phyloP scores from a whole-genome alignment of 1,140 invertebrate species.

The Zaprionus lachaisei region DNA sequence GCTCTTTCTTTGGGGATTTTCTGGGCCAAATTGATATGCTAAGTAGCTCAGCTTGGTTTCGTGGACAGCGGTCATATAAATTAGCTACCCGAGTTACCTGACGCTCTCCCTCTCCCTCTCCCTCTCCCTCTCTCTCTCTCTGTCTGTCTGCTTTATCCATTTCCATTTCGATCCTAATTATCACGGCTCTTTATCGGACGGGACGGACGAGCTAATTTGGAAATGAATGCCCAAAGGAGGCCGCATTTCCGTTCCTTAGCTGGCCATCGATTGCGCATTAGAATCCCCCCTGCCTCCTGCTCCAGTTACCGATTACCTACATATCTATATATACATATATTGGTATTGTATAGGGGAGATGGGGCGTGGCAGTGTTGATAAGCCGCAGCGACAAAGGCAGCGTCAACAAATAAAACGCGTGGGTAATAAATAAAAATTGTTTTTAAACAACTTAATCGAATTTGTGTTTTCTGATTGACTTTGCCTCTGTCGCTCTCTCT shows the following conservation, averaged over 20 bases:
- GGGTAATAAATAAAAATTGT: conserved; percentile 81
- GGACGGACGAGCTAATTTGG: conserved; percentile 61
- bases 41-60: conserved; percentile 50
- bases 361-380: conserved; percentile 30
- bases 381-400: conserved; percentile 52
- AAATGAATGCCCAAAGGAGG: conserved; percentile 52
- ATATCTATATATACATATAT: not conserved
- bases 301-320: not conserved
- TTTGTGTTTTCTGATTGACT: conserved; percentile 80
- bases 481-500: not conserved
- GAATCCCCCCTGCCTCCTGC: not conserved
- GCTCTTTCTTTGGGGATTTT: conserved; percentile 19
- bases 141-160: conserved; percentile 28
- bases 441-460: conserved; percentile 83
- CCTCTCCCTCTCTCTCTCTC: not conserved
- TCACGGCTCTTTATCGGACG: conserved; percentile 74
- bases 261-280: conserved; percentile 43
- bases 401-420: conserved; percentile 58
- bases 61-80: conserved; percentile 40
- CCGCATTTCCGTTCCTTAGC: conserved; percentile 56
- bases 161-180: conserved; percentile 64
- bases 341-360: not conserved
- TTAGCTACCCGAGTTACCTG: conserved; percentile 66
- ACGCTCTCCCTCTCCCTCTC: not conserved
- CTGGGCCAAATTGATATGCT: conserved; percentile 75